A percentile compares a stretch with the other conserved stretches of the same genome.
Conservation (phyloP, 1,140 invertebrate genomes). For the Plutomurus gul region DNA sequence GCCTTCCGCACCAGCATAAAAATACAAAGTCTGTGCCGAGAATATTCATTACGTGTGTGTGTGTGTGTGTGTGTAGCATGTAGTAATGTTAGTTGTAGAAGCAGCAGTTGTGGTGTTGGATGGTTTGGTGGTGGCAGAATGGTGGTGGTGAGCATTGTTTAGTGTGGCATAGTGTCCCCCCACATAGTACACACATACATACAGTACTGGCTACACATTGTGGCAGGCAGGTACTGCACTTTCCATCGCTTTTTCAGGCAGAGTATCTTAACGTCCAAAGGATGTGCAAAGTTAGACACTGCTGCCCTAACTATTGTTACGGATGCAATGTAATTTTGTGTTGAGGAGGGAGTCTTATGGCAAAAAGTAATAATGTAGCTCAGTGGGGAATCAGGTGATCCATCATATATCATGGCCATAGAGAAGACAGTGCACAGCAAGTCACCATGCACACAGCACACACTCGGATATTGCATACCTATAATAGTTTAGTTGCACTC, state of each 20-base stretch:
- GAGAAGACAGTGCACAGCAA: slow-evolving; percentile 25
- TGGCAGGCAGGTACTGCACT: no score
- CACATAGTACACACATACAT: no score
- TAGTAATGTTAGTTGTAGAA: no score
- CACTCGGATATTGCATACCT: no score
- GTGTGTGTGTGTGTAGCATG: no score
- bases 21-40: slow-evolving; percentile 24
- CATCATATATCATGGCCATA: slow-evolving; percentile 27
- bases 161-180: background rate
- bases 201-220: no score
- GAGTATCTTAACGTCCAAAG: slow-evolving; percentile 7
- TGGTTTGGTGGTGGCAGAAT: background rate
- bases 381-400: slow-evolving; percentile 27
- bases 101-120: background rate
- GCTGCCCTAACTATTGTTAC: background rate
- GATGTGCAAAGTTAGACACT: background rate
- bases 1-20: slow-evolving; percentile 22
- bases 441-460: slow-evolving; percentile 12
- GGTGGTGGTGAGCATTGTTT: background rate
- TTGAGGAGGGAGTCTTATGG: slow-evolving; percentile 22
- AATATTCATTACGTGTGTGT: slow-evolving; percentile 30
- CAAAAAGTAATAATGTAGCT: slow-evolving; percentile 30
- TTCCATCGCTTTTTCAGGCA: no score
- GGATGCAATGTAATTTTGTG: slow-evolving; percentile 25
- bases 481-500: no score